A percentile compares a stretch with the other conserved stretches of the same genome.
Conservation (phyloP, 2,113 vertebrate genomes). For the Macaca nemestrina region DNA sequence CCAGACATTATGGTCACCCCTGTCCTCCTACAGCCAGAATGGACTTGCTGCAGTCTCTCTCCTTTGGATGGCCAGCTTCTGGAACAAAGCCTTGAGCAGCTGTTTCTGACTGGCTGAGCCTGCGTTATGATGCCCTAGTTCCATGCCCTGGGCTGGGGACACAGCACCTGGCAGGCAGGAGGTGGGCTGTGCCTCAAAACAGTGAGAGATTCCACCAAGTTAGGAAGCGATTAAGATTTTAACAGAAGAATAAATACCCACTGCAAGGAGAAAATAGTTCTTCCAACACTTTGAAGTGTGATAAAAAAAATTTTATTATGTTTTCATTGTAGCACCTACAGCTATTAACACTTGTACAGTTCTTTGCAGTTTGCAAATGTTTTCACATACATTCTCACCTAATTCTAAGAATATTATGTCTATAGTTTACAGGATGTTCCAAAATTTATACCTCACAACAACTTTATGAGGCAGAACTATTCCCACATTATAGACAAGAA, state of each 20-base stretch:
- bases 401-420: neutral
- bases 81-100: neutral
- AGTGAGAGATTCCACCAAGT: neutral
- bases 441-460: neutral
- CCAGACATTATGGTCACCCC: neutral
- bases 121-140: neutral
- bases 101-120: neutral
- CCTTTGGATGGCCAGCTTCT: neutral
- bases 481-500: neutral
- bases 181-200: neutral
- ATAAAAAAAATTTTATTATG: neutral
- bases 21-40: neutral
- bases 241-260: neutral
- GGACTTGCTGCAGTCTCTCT: neutral
- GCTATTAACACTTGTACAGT: neutral
- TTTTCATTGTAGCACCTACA: neutral
- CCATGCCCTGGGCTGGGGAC: rapidly evolving
- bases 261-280: neutral
- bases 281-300: neutral
- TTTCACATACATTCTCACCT: neutral
- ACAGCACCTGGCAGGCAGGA: neutral
- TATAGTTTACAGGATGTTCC: neutral
- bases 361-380: neutral
- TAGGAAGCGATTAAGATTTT: neutral
- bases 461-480: neutral